These are phyloP conservation scores for Galemys pyrenaicus DNA, from an alignment of 2,113 vertebrate genomes.

Conservation along the genomic window DNA sequence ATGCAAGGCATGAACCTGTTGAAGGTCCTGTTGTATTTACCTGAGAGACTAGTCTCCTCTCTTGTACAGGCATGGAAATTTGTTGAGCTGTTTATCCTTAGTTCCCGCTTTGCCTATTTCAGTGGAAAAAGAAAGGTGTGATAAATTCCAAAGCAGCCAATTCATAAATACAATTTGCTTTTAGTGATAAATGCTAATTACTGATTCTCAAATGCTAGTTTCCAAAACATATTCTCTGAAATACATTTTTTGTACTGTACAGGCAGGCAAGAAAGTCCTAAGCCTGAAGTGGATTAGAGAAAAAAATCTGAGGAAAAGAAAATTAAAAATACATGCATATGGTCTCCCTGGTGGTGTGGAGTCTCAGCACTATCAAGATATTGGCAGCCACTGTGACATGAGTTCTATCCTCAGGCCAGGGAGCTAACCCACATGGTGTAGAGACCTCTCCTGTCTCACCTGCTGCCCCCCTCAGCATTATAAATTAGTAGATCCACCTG, in stretches of 20 bases:
- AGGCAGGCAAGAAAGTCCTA: not conserved
- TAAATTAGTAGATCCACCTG: too few species aligned
- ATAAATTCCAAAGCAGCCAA: not conserved
- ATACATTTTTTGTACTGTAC: not conserved
- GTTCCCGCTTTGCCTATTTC: not conserved
- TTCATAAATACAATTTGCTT: not conserved
- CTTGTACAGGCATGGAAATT: not conserved
- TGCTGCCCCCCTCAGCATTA: too few species aligned
- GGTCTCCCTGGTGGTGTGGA: too few species aligned
- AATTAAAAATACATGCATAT: not conserved
- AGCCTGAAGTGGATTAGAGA: not conserved
- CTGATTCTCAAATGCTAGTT: not conserved
- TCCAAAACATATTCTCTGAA: not conserved
- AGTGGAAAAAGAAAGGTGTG: not conserved
- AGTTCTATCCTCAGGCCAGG: too few species aligned
- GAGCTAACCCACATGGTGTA: too few species aligned
- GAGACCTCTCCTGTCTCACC: too few species aligned
- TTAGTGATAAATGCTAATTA: not conserved
- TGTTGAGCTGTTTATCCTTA: not conserved
- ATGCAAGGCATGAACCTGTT: too few species aligned
- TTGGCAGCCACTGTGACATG: too few species aligned
- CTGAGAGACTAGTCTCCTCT: not conserved
- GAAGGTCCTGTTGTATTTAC: not conserved
- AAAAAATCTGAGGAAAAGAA: not conserved
- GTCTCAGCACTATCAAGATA: too few species aligned